Evolutionary conservation across 1,140 invertebrate genomes (phyloP).

Genomic region (Zaprionus kolodkinae): DNA sequence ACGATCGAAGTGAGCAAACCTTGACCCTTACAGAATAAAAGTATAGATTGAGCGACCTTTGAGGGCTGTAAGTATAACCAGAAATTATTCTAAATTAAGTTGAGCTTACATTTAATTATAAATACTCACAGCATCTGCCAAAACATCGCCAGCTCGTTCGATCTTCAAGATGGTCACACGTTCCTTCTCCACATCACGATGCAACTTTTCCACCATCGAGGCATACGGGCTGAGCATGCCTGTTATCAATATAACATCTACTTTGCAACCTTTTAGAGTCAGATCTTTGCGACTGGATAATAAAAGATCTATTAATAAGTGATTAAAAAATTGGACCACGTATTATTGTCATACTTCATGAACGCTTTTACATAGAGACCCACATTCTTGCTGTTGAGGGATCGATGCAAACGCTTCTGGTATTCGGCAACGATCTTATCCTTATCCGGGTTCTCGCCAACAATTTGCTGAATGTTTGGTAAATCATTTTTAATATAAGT

Average conservation of each 20-base stretch:
- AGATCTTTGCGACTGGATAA: conserved; percentile 89
- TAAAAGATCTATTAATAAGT: not conserved
- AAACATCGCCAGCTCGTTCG: conserved; percentile 91
- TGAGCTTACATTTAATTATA: not conserved
- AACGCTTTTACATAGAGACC: conserved; percentile 93
- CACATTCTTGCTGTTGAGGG: conserved; percentile 93
- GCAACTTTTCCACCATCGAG: conserved; percentile 90
- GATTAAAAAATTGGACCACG: not conserved
- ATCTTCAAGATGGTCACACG: conserved; percentile 93
- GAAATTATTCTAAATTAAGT: not conserved
- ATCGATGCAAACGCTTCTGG: conserved; percentile 90
- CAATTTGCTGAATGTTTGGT: conserved; percentile 74
- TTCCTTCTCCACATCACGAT: conserved; percentile 91
- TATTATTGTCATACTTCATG: conserved; percentile 87
- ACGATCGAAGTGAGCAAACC: conserved; percentile 90
- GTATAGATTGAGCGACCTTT: conserved; percentile 91
- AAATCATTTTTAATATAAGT: conserved; percentile 16
- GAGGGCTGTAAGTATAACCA: conserved; percentile 87
- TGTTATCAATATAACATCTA: conserved; percentile 92
- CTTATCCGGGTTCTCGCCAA: conserved; percentile 86
- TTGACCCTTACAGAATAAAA: conserved; percentile 93
- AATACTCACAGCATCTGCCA: conserved; percentile 90
- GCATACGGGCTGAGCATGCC: conserved; percentile 92
- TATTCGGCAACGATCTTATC: conserved; percentile 92
- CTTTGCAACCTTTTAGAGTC: conserved; percentile 88